Evolutionary conservation across 2,888 invertebrate species (phyloP).

Genomic region (Calameuta filiformis): DNA sequence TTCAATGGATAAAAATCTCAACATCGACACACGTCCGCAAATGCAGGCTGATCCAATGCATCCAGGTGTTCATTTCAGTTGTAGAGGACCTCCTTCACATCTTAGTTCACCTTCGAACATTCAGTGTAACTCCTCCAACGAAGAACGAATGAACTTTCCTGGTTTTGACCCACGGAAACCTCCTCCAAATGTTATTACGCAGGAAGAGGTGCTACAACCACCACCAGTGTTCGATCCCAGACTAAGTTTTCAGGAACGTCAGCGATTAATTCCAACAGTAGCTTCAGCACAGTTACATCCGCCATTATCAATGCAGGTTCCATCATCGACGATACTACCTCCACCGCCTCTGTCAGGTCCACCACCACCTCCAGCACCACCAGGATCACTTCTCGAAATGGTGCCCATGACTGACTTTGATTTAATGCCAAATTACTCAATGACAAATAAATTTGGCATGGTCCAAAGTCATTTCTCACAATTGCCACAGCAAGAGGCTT

Average conservation of each 20-base stretch:
- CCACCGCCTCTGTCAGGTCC: constrained; percentile 19
- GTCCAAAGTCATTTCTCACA: background rate
- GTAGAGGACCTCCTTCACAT: background rate
- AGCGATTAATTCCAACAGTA: constrained; percentile 19
- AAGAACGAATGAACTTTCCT: constrained; percentile 17
- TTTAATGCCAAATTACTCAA: background rate
- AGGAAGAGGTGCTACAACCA: constrained; percentile 34
- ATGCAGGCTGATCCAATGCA: background rate
- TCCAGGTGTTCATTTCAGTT: background rate
- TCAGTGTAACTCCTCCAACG: background rate
- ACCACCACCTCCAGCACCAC: constrained; percentile 11
- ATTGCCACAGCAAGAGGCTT: background rate
- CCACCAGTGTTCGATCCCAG: constrained; percentile 43
- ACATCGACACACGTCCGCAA: background rate
- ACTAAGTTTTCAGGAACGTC: constrained; percentile 31
- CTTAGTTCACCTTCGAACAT: background rate
- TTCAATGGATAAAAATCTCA: background rate
- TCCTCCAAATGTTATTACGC: constrained; percentile 5
- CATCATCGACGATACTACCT: constrained; percentile 14
- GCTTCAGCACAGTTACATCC: constrained; percentile 8
- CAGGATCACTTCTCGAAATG: background rate
- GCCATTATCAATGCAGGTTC: constrained; percentile 8
- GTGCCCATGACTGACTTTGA: background rate
- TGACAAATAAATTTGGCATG: background rate
- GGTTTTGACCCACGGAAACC: constrained; percentile 35